Base-by-base conservation (phyloP, 1,140 invertebrate species). In the Paramacrobiotus metropolitanus region DNA sequence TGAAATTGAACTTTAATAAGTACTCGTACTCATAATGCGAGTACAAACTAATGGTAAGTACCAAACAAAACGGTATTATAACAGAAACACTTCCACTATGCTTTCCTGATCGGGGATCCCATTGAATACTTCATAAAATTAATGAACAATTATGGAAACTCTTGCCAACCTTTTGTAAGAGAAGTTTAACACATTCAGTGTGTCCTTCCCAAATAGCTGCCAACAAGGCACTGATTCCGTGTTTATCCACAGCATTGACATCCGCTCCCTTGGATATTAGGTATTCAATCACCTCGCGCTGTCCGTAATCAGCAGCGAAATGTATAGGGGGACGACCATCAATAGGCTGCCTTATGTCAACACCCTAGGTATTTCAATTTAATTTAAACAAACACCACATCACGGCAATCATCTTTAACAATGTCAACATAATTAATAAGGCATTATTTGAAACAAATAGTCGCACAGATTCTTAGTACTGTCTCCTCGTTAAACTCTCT, bases 171-270 rank as follows among this genome's bases (percentile, higher is more conserved):
- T 85, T 85, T 75, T 86, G 81, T 63, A 94, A 68, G 63, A 94
- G 76, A 60, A 88, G 75, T 73, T 86, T 83, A 24, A 94, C 88
- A 76, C 87, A 91, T 61, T 83, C 80, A 60, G 83, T 87, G 70
- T 95, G 90, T 59, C 87, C 88, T 76, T 95, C 90, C 86, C 87
- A 95, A 68, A 94, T 89, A 63, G 90, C 90, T 65, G 89, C 87
- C 65, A 94, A 72, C 40, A 95, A 76, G 24, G 87, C 83, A 62
- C 84, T 88, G 64, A 95, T 93, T 3, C 87, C 89, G 80, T 92
- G 86, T 75, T 91, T 91, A 71, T 95, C 90, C 71, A 80, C 80
- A 60, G 82, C 81, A 81, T 95, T 88, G 28, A 88, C 82, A 77
- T 92, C 80, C 60, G 88, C 89, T 68, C 89, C 89, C 76, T 85